Conservation (phyloP, 2,113 vertebrate genomes). For the Holacanthus passer region DNA sequence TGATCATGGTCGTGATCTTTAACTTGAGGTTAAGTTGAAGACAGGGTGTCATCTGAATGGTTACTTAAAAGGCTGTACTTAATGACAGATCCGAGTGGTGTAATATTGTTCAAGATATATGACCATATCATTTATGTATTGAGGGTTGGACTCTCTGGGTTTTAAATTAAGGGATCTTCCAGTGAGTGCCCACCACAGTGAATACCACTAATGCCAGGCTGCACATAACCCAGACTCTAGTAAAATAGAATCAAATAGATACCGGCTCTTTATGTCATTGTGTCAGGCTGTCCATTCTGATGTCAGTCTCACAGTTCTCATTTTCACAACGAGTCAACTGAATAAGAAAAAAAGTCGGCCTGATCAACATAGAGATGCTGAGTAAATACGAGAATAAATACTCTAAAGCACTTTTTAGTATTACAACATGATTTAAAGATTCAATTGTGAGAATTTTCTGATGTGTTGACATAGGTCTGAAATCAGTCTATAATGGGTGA, state of each 20-base stretch:
- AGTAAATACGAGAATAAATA: too few relatives aligned
- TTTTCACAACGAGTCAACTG: slow-evolving; percentile 1
- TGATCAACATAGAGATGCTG: background rate
- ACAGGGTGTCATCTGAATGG: slow-evolving; percentile 54
- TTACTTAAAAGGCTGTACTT: slow-evolving; percentile 62
- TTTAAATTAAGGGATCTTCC: slow-evolving; percentile 76
- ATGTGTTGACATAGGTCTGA: background rate
- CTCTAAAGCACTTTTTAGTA: background rate
- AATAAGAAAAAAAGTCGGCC: background rate
- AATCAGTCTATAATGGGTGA: background rate
- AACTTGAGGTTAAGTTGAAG: slow-evolving; percentile 62
- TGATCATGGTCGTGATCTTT: slow-evolving; percentile 41
- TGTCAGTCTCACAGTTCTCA: slow-evolving; percentile 21
- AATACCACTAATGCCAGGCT: slow-evolving; percentile 77
- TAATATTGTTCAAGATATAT: slow-evolving; percentile 63
- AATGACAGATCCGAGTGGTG: slow-evolving; percentile 69
- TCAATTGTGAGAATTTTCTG: background rate
- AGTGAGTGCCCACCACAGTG: slow-evolving; percentile 61
- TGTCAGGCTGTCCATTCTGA: slow-evolving; percentile 27
- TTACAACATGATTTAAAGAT: background rate
- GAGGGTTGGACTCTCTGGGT: slow-evolving; percentile 63
- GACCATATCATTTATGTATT: slow-evolving; percentile 64
- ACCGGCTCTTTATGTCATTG: slow-evolving; percentile 39
- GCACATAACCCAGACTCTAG: slow-evolving; percentile 53
- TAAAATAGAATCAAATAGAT: slow-evolving; percentile 61